These are phyloP conservation scores for Pristionchus exspectatus DNA, from an alignment of 2,888 invertebrate genomes.

Conservation along the genomic window DNA sequence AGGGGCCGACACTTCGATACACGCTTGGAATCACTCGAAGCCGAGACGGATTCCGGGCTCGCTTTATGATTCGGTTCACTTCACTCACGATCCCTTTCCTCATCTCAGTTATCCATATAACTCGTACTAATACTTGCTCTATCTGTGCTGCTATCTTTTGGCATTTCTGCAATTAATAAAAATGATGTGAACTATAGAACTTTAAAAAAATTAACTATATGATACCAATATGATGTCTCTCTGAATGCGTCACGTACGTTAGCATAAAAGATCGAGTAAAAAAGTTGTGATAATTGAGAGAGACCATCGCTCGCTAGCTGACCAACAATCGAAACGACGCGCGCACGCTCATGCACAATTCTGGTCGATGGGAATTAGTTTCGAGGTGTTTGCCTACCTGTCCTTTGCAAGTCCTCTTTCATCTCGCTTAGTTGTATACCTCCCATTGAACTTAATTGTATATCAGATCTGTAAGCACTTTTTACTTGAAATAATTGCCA, in stretches of 20 bases:
- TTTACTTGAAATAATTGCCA: too few species aligned
- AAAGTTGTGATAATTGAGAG: background rate
- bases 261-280: background rate
- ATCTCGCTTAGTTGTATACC: background rate
- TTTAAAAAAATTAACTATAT: too few species aligned
- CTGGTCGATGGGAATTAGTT: background rate
- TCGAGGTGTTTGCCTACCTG: background rate
- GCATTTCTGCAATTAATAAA: too few species aligned
- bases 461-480: background rate
- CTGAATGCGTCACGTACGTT: too few species aligned
- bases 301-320: background rate
- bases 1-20: background rate
- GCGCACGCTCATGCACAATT: conserved; percentile 3
- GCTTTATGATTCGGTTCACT: background rate
- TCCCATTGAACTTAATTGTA: background rate
- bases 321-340: background rate
- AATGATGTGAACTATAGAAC: too few species aligned
- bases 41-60: background rate
- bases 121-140: background rate
- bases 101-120: conserved; percentile 5
- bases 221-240: too few species aligned
- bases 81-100: conserved; percentile 25
- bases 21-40: background rate
- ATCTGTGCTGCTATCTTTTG: too few species aligned
- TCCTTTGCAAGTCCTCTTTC: background rate